phyloP scores from a whole-genome alignment of 1,140 invertebrate genomes.

The Drosophila leontia region DNA sequence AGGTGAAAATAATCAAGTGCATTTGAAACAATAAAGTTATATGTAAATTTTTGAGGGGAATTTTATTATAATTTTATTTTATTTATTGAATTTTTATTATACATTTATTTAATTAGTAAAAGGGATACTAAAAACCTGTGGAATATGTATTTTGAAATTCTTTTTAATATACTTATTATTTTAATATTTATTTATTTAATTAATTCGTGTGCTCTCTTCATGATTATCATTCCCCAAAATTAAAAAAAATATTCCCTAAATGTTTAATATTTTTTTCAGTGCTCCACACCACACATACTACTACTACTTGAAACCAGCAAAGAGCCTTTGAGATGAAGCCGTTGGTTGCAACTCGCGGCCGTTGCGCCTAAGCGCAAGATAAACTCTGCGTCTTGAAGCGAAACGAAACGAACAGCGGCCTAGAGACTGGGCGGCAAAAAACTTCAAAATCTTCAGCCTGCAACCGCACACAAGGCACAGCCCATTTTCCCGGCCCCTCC shows the following conservation, averaged over 20 bases:
- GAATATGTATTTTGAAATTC: too few relatives aligned
- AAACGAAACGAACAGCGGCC: constrained; percentile 56
- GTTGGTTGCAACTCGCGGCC: constrained; percentile 52
- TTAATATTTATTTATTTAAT: too few relatives aligned
- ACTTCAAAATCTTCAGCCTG: constrained; percentile 43
- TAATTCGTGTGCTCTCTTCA: too few relatives aligned
- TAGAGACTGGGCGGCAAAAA: constrained; percentile 34
- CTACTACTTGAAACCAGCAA: not conserved
- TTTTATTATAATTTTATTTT: not conserved
- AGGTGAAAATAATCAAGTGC: constrained; percentile 6
- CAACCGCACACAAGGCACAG: constrained; percentile 9
- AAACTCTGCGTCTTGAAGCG: constrained; percentile 76
- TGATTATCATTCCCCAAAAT: not conserved
- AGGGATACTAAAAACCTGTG: too few relatives aligned
- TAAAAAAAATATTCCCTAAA: not conserved
- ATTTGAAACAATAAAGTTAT: not conserved
- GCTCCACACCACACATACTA: constrained; percentile 12
- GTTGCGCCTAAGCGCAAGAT: constrained; percentile 70
- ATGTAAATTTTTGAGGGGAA: too few relatives aligned
- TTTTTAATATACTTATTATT: too few relatives aligned
- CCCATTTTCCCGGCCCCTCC: not conserved
- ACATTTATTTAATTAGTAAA: too few relatives aligned
- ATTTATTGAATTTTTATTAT: not conserved
- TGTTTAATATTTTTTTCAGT: constrained; percentile 1
- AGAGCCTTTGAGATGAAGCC: constrained; percentile 58